Evolutionary conservation across 2,888 invertebrate species (phyloP).

Genomic region (Apodemia mormo): DNA sequence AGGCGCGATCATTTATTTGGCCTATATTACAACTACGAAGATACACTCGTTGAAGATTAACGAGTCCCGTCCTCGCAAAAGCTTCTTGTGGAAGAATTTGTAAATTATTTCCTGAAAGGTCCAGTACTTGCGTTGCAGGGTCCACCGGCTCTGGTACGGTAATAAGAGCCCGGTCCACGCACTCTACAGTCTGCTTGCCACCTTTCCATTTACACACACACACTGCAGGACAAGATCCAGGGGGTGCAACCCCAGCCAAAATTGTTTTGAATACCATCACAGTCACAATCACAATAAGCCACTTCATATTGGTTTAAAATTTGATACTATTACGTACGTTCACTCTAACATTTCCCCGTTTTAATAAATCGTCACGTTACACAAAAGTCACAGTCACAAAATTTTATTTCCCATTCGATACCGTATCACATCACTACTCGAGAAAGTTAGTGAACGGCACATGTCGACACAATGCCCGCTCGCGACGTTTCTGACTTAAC

Average conservation of each 20-base stretch:
- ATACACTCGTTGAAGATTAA: conserved; percentile 93
- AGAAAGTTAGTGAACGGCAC: conserved; percentile 80
- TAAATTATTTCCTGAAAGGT: conserved; percentile 93
- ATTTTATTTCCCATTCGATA: conserved; percentile 58
- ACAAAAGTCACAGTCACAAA: conserved; percentile 43
- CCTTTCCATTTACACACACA: conserved; percentile 97
- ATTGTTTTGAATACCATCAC: conserved; percentile 70
- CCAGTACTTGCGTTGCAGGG: conserved; percentile 94
- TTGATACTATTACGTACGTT: conserved; percentile 42
- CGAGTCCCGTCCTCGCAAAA: conserved; percentile 89
- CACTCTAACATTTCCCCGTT: conserved; percentile 54
- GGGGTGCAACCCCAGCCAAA: conserved; percentile 70
- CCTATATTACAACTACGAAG: conserved; percentile 91
- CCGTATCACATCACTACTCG: conserved; percentile 81
- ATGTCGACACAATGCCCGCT: conserved; percentile 82
- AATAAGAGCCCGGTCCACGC: conserved; percentile 90
- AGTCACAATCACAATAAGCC: conserved; percentile 71
- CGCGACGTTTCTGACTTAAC: conserved; percentile 71
- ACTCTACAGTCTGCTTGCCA: conserved; percentile 96
- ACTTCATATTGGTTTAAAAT: conserved; percentile 66
- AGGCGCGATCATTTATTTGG: conserved; percentile 92
- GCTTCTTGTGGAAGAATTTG: conserved; percentile 91
- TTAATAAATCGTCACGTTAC: conserved; percentile 48
- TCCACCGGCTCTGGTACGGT: conserved; percentile 93
- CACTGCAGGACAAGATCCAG: conserved; percentile 86